Evolutionary conservation across 1,140 invertebrate species (phyloP).

Genomic region (Drosophila nannoptera): DNA sequence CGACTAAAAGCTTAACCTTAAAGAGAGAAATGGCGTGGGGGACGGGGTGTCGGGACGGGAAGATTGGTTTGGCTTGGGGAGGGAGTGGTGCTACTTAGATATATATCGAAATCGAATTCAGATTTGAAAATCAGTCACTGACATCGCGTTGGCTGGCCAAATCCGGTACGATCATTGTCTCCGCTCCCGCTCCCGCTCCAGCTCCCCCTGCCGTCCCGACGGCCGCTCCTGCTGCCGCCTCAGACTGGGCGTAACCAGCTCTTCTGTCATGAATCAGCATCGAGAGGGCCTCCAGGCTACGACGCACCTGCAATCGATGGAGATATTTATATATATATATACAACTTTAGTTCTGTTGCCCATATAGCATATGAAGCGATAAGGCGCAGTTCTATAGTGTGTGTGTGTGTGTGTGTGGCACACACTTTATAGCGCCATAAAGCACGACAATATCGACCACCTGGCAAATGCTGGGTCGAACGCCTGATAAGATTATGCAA

Average conservation of each 20-base stretch:
- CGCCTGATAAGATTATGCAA: conserved; percentile 42
- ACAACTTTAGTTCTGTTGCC: too few relatives aligned
- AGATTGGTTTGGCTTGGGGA: neutral
- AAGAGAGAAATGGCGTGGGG: conserved; percentile 4
- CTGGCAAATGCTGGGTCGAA: neutral
- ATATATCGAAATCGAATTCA: neutral
- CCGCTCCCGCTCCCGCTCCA: neutral
- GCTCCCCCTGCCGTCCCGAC: neutral
- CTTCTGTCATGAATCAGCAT: conserved; percentile 68
- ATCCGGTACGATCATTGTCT: neutral
- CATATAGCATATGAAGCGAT: neutral
- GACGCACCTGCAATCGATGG: conserved; percentile 51
- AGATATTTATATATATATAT: neutral
- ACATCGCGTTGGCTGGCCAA: conserved; percentile 29
- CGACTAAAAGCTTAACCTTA: conserved; percentile 22
- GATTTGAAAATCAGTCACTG: conserved; percentile 57
- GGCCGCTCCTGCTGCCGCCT: neutral
- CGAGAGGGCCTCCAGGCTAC: conserved; percentile 68
- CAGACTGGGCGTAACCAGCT: conserved; percentile 30
- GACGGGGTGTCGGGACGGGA: neutral
- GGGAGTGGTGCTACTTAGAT: neutral
- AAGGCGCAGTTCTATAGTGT: conserved; percentile 6
- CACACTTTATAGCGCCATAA: conserved; percentile 12
- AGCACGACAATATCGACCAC: neutral
- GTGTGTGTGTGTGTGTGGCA: too few relatives aligned